Base-by-base conservation (phyloP, 2,797 vertebrate species). In the Mus minutoides region DNA sequence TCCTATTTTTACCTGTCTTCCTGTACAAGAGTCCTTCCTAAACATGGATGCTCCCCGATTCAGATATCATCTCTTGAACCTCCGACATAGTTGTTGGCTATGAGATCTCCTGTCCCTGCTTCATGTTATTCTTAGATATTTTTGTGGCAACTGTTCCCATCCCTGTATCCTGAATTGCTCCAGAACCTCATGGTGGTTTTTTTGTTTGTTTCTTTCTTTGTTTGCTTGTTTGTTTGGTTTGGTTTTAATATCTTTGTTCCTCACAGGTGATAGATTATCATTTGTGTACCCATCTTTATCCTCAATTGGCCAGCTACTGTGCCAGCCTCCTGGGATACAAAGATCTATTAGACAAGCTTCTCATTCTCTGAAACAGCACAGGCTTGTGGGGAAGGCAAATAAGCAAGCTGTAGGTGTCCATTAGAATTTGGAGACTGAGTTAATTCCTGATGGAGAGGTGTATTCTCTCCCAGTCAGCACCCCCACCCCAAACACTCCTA, bases 301-400 rank as follows among this genome's bases (percentile, higher is more conserved):
- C n/a, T 80, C 78, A 17, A 11, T 86, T 62, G 80, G 21, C 67
- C 77, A 86, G 80, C 43, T 71, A 19, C 75, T 67, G 5, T 73
- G 71, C 71, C 86, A 52, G 26, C 73, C 37, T 13, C 49, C 2
- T 16, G 71, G 60, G 67, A 76, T 40, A 43, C n/a, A 56, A 84
- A 89, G 67, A 96, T 93, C 76, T 92, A 64, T 93, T 88, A 77
- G 88, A 82, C 17, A 67, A 80, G 85, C 73, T 49, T 93, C 84
- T 46, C 82, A 46, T 29, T 16, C 64, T 62, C 76, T 52, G 14
- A 92, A 77, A 85, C 19, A 31, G 90, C 67, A 58, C 8, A 56
- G 67, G 58, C 60, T 58, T 21, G 60, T 52, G 8, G 58, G 54
- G 77, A 56, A 88, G 54, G 24, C 43, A 85, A 84, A 73, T 60